Conservation (phyloP, 2,888 invertebrate species). For the Rhabditoides inermis region DNA sequence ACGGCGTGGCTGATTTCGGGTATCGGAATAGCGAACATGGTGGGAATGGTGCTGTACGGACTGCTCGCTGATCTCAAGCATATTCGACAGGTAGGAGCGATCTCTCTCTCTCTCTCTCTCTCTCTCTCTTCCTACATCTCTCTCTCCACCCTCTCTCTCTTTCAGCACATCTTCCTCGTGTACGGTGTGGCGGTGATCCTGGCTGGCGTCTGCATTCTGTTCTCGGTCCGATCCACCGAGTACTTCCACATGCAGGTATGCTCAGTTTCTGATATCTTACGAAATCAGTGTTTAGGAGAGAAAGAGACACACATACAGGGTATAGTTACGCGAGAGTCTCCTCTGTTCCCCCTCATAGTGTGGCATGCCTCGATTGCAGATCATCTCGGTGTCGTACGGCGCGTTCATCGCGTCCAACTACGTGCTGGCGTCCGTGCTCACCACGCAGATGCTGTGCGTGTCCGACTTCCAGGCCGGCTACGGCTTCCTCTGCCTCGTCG, state of each 20-base stretch:
- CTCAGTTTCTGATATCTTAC: too few relatives aligned
- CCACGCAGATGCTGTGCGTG: conserved; percentile 79
- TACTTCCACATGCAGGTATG: conserved; percentile 19
- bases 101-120: too few relatives aligned
- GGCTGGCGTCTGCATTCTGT: conserved; percentile 53
- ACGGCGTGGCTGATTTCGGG: conserved; percentile 74
- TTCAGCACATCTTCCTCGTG: conserved; percentile 53
- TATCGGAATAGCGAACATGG: conserved; percentile 79
- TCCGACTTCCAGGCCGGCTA: conserved; percentile 84
- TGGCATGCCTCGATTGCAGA: conserved; percentile 1
- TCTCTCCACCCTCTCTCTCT: conserved; percentile 6
- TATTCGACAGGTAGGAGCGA: conserved; percentile 36
- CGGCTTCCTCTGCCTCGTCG: conserved; percentile 75
- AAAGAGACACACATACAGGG: background rate
- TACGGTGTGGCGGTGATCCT: conserved; percentile 69
- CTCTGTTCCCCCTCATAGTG: background rate
- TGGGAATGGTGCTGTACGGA: conserved; percentile 79
- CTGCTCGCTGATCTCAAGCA: conserved; percentile 79
- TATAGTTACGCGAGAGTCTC: background rate
- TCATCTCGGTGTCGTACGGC: conserved; percentile 15
- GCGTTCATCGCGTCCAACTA: conserved; percentile 23
- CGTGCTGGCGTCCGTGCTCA: conserved; percentile 57
- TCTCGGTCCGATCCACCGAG: conserved; percentile 43
- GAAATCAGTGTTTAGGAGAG: background rate
- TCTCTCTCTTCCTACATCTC: conserved; percentile 1